Base-by-base conservation (phyloP, 2,113 vertebrate genomes). In the Osmerus eperlanus region DNA sequence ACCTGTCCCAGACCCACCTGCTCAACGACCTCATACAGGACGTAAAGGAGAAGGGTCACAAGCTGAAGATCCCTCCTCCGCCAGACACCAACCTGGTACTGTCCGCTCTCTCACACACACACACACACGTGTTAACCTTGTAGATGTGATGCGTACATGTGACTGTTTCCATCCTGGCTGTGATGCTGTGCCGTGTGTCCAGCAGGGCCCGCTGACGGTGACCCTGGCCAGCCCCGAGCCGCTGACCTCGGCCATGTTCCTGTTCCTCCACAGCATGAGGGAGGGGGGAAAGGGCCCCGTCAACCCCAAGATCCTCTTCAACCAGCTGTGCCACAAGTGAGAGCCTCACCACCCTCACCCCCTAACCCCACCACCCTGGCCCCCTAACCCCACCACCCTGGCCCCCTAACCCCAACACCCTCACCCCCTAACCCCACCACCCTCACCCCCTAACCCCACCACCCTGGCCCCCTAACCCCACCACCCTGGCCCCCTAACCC, bases 271-370 rank as follows among this genome's bases (percentile, higher is more conserved):
- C 74, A 96, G 89, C 88, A 98, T 98, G 96, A 97, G 95, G 81
- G 97, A 97, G 71, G 76, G 93, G 51, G 95, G 95, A 47, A 97
- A 93, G 90, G 95, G 95, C 72, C 94, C 96, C 0, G 86, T 98
- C 80, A 96, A 94, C 83, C 96, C 97, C 70, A 99, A 97, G 90
- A 87, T 95, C 67, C 94, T 99, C 69, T 99, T 98, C 86, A 97
- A 92, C 86, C 97, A 98, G 84, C 95, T 99, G 75, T 99, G 97
- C 85, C 97, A 97, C 79, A 98, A 98, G 97, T 99, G 93, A 73
- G 95, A 83, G 56, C 29, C 19, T 53, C 3, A 3, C 14, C 54
- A 56, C 54, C 13, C 12, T 19, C 9, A 32, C 14, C 29, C 68
- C 14, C 54, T 18, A 56, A 4, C 14, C 54, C 3, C 54, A 56